phyloP scores from a whole-genome alignment of 2,113 vertebrate genomes.

The Dicentrarchus labrax region DNA sequence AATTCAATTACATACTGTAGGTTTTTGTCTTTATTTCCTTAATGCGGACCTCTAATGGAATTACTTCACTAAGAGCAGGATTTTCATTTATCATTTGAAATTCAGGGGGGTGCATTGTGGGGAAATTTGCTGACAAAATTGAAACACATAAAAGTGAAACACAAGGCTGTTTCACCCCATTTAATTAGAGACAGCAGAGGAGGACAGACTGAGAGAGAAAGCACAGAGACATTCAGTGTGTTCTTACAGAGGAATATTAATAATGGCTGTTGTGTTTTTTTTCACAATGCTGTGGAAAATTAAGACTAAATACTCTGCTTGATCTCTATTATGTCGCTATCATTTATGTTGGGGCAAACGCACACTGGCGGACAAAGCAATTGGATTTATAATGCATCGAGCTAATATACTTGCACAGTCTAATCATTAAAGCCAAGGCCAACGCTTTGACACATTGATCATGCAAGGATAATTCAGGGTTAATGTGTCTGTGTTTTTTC shows the following conservation, averaged over 20 bases:
- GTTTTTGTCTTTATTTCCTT: constrained; percentile 88
- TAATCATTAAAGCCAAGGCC: constrained; percentile 68
- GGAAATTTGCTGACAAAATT: constrained; percentile 92
- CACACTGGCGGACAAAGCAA: constrained; percentile 37
- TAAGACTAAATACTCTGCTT: constrained; percentile 67
- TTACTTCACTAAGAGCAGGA: constrained; percentile 87
- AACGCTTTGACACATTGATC: constrained; percentile 73
- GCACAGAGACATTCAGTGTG: constrained; percentile 33
- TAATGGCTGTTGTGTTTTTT: constrained; percentile 41
- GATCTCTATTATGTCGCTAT: constrained; percentile 66
- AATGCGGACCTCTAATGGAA: constrained; percentile 87
- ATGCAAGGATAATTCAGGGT: constrained; percentile 59
- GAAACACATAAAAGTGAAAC: constrained; percentile 86
- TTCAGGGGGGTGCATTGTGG: constrained; percentile 89
- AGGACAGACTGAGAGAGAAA: constrained; percentile 25
- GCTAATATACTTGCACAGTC: constrained; percentile 59
- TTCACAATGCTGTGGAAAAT: constrained; percentile 51
- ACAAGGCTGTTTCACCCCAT: constrained; percentile 82
- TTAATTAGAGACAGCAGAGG: constrained; percentile 81
- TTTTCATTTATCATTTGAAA: constrained; percentile 94
- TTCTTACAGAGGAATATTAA: constrained; percentile 64
- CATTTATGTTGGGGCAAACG: constrained; percentile 52
- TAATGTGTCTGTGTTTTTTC: constrained; percentile 50
- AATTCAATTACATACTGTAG: constrained; percentile 85
- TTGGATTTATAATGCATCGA: constrained; percentile 73